A percentile compares a stretch with the other conserved stretches of the same genome.
Evolutionary conservation across 2,888 invertebrate genomes (phyloP).

Genomic region (Xestia ashworthii): DNA sequence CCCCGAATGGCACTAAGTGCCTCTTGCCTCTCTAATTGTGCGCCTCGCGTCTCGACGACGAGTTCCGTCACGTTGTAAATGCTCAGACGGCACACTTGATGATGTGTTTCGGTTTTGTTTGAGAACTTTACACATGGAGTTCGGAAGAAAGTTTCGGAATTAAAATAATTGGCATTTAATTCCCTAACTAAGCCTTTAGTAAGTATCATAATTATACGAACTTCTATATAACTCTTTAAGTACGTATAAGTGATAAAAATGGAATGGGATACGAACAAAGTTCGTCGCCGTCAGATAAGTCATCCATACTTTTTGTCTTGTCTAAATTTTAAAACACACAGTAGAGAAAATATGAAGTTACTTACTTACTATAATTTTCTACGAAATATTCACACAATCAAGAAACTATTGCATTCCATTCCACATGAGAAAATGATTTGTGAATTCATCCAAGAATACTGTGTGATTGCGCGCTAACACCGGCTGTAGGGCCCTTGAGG

Average conservation of each 20-base stretch:
- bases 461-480: constrained; percentile 72
- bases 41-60: constrained; percentile 58
- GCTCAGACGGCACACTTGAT: constrained; percentile 36
- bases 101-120: constrained; percentile 13
- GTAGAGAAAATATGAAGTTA: background rate
- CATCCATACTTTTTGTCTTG: background rate
- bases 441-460: constrained; percentile 68
- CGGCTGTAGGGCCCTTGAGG: constrained; percentile 73
- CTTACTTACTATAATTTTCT: background rate
- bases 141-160: background rate
- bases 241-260: background rate
- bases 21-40: constrained; percentile 82
- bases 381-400: background rate
- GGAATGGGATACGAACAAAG: background rate
- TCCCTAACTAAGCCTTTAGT: background rate
- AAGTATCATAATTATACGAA: background rate
- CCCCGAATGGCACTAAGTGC: constrained; percentile 78
- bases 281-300: background rate
- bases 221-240: background rate
- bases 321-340: background rate
- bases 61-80: constrained; percentile 55
- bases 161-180: constrained; percentile 10
- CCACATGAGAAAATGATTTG: constrained; percentile 34
- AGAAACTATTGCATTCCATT: constrained; percentile 18
- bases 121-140: background rate